Evolutionary conservation across 2,113 vertebrate genomes (phyloP).

Genomic region (Felis catus): F.catus_Fca126_mat1.0 CM031411.1:22226501-22227000

Average conservation of each 20-base stretch:
- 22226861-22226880: not conserved
- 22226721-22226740: not conserved
- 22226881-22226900: not conserved
- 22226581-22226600: not conserved
- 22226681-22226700: not conserved
- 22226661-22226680: not conserved
- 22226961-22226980: not conserved
- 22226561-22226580: not conserved
- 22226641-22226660: not conserved
- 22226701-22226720: not conserved
- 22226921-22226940: not conserved
- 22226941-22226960: slow-evolving; percentile 26
- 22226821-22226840: too few species aligned
- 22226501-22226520: not conserved
- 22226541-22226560: not conserved
- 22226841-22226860: slow-evolving; percentile 17
- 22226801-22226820: not conserved
- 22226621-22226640: not conserved
- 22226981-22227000: not conserved
- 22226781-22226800: not conserved
- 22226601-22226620: not conserved
- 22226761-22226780: not conserved
- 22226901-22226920: not conserved
- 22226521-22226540: not conserved
- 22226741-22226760: not conserved